These are phyloP conservation scores for Hydra vulgaris DNA, from an alignment of 30 jellyfish, hydroid and myxozoan genomes.

Conservation along the genomic window DNA sequence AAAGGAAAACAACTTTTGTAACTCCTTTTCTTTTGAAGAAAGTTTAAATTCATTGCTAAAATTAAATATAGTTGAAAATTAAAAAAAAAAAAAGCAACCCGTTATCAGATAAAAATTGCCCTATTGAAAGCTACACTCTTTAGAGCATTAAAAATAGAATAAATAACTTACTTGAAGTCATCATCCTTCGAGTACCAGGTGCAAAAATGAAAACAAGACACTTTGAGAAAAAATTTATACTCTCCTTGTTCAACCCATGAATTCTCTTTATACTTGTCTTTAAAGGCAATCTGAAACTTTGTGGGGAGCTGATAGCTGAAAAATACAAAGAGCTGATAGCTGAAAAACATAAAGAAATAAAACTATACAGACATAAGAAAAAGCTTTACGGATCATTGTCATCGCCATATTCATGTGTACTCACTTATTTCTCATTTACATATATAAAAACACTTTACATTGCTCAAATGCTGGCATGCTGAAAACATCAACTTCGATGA, in stretches of 20 bases:
- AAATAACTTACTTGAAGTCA: neutral
- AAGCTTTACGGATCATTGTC: too few species aligned
- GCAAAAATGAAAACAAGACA: neutral
- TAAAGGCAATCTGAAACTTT: neutral
- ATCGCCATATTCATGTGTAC: too few species aligned
- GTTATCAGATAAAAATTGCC: neutral
- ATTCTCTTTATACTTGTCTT: neutral
- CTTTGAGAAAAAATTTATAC: neutral
- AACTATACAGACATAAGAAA: too few species aligned
- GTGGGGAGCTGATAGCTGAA: neutral
- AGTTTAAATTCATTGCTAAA: neutral
- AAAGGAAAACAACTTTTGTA: neutral
- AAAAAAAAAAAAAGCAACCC: too few species aligned
- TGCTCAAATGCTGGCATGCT: too few species aligned
- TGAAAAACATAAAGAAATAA: neutral
- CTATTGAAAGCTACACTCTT: too few species aligned
- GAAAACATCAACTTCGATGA: too few species aligned
- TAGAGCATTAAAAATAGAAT: too few species aligned
- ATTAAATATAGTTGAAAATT: neutral
- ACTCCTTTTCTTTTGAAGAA: neutral
- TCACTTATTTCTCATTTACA: too few species aligned
- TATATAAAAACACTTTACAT: too few species aligned
- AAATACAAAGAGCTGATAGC: too few species aligned
- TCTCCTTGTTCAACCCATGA: neutral
- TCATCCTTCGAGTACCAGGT: neutral